phyloP scores from a whole-genome alignment of 2,113 vertebrate species.

The Megaceryle torquata region DNA sequence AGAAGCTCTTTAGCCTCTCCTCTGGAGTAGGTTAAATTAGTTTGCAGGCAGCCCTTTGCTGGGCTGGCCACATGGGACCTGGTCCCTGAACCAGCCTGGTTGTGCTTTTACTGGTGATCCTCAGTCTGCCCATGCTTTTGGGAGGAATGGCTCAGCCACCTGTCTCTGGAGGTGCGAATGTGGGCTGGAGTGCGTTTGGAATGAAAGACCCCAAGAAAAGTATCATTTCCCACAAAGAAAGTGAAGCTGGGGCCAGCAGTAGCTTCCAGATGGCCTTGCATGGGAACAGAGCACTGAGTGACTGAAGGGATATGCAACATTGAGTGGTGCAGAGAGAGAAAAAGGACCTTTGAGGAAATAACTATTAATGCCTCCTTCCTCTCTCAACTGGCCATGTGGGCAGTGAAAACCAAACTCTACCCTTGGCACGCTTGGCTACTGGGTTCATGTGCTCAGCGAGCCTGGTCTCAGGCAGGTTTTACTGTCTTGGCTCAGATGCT shows the following conservation, averaged over 20 bases:
- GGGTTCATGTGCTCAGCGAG: accelerated
- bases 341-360: background rate
- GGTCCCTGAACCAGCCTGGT: background rate
- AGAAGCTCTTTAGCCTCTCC: background rate
- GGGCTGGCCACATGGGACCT: background rate
- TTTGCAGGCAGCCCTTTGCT: background rate
- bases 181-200: background rate
- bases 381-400: accelerated
- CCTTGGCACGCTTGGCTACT: accelerated
- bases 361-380: background rate
- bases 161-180: background rate
- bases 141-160: background rate
- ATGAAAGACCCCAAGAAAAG: background rate
- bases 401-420: background rate
- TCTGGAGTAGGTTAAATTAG: background rate
- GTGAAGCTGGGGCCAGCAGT: background rate
- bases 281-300: background rate
- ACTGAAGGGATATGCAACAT: background rate
- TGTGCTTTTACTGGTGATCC: background rate
- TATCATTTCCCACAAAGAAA: background rate
- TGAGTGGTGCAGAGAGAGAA: background rate
- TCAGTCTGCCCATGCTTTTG: background rate
- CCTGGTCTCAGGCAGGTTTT: background rate
- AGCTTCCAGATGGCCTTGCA: background rate
- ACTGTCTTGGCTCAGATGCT: background rate